A percentile compares a stretch with the other conserved stretches of the same genome.
Evolutionary conservation across 2,888 invertebrate genomes (phyloP).

Genomic region (Drosophila nr. perissopoda): DNA sequence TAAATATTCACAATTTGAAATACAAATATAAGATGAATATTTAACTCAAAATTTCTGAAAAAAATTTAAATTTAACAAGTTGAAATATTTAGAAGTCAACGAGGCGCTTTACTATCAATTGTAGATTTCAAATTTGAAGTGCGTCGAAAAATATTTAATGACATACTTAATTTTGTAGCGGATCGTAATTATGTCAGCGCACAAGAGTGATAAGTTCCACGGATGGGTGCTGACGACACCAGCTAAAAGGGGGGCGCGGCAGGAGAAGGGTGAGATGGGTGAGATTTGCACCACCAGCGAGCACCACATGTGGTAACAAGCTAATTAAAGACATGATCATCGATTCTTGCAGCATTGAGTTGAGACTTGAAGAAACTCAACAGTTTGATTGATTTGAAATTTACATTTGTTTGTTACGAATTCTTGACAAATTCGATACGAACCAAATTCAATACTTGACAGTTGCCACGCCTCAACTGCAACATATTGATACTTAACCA

Average conservation of each 20-base stretch:
- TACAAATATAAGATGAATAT: neutral
- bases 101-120: neutral
- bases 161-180: constrained; percentile 58
- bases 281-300: constrained; percentile 28
- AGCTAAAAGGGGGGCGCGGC: neutral
- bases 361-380: neutral
- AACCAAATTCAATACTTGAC: constrained; percentile 14
- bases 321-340: constrained; percentile 60
- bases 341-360: neutral
- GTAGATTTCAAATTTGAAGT: neutral
- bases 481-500: constrained; percentile 15
- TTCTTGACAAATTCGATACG: constrained; percentile 18
- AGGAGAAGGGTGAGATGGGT: constrained; percentile 28
- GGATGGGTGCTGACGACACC: neutral
- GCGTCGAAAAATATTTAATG: constrained; percentile 55
- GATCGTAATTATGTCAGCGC: constrained; percentile 69
- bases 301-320: constrained; percentile 67
- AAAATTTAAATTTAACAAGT: neutral
- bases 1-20: neutral
- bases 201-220: constrained; percentile 14
- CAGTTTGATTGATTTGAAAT: constrained; percentile 10
- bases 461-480: constrained; percentile 44
- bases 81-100: neutral
- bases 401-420: constrained; percentile 2
- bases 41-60: neutral